Evolutionary conservation across 2,888 invertebrate species (phyloP), one percentile per base, ranked within the genome.

Genomic region (Drosophila ezoana): DNA sequence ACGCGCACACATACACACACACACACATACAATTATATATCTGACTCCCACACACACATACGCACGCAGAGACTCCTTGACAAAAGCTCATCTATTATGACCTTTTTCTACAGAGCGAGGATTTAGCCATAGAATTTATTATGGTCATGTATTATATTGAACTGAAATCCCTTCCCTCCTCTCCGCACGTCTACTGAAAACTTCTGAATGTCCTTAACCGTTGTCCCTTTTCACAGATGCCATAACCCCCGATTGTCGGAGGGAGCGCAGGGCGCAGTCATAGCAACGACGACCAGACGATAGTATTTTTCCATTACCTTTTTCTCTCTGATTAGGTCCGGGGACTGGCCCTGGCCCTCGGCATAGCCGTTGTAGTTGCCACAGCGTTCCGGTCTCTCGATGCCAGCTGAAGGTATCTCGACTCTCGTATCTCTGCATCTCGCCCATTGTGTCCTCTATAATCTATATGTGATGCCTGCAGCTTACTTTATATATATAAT

Each of bases 91-190:
- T 85, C 88, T 88, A 86, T 86, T 88, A 88, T 79, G 87, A 86
- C 87, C 88, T 86, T 85, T 84, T 88, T 76, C 85, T 88, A 79
- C 79, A 76, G 75, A 81, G 76, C 80, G 69, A 68, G 85, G 85
- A 86, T 87, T 86, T 88, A 81, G 84, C 61, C 72, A 84, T 78
- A 79, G 89, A 86, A 86, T 86, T 86, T 86, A 86, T 86, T 88
- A 86, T 86, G 86, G 76, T 82, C 82, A 83, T 87, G 87, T 88
- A 79, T 83, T 83, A 88, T 88, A 84, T 87, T 72, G 81, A 88
- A 87, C 82, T 61, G 54, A 69, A 70, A 18, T 14, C 45, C 54
- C 14, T 37, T 38, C 51, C 58, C 14, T 5, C 38, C 28, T 2
- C 28, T 8, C 2, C 33, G 13, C 16, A 45, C 45, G n/a, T 32